These are phyloP conservation scores for Pycnomerus fuliginosus DNA, from an alignment of 2,888 invertebrate genomes.

Conservation along the genomic window DNA sequence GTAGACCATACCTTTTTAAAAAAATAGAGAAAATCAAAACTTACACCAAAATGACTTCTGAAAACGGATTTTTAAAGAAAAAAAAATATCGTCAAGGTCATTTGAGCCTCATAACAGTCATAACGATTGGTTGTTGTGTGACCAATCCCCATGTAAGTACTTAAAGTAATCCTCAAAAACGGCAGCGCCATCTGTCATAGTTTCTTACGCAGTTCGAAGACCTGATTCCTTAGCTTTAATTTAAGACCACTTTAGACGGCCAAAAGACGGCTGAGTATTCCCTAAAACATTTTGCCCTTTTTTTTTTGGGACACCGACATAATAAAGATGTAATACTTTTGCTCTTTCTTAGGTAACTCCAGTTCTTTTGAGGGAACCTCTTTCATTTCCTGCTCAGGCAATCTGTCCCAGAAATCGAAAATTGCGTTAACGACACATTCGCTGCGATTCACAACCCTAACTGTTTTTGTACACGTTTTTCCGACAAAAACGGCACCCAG, in stretches of 20 bases:
- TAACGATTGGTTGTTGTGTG: too few species aligned
- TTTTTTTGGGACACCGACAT: background rate
- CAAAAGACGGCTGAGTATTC: background rate
- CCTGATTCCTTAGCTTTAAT: too few species aligned
- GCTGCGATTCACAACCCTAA: slow-evolving; percentile 62
- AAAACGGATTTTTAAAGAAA: too few species aligned
- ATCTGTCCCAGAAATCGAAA: slow-evolving; percentile 57
- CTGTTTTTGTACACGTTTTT: slow-evolving; percentile 54
- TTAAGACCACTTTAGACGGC: background rate
- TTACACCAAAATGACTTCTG: too few species aligned
- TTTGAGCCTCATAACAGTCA: too few species aligned
- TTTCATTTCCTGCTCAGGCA: slow-evolving; percentile 38
- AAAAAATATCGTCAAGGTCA: too few species aligned
- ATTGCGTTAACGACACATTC: slow-evolving; percentile 57
- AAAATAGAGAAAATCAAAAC: too few species aligned
- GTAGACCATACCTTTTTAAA: too few species aligned
- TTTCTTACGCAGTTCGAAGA: too few species aligned
- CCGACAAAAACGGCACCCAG: slow-evolving; percentile 53
- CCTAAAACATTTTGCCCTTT: background rate
- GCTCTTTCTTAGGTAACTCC: slow-evolving; percentile 13
- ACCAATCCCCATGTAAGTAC: too few species aligned
- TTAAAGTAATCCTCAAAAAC: too few species aligned
- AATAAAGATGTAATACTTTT: background rate
- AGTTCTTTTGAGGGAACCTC: slow-evolving; percentile 25
- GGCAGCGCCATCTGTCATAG: too few species aligned